A percentile compares a stretch with the other conserved stretches of the same genome.
These are phyloP conservation scores for Bucorvus abyssinicus DNA, from an alignment of 2,797 vertebrate genomes.

Conservation along the genomic window DNA sequence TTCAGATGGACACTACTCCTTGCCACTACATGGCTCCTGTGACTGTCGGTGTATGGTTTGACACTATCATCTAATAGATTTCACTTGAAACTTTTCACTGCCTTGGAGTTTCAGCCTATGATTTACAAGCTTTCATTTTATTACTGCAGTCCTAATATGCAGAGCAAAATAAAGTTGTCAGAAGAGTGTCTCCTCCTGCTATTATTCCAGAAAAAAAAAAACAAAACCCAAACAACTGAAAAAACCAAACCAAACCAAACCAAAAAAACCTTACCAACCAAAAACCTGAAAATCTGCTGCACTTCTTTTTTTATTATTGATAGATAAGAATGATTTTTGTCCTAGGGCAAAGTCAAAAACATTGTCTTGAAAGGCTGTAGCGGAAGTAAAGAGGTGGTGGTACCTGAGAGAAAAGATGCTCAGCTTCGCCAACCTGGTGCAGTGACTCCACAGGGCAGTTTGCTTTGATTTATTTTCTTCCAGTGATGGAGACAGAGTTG, in stretches of 20 bases:
- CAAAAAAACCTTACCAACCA: not conserved
- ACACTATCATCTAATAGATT: not conserved
- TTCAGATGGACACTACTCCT: not conserved
- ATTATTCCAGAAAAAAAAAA: not conserved
- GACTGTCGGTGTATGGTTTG: fast-evolving
- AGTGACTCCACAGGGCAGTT: not conserved
- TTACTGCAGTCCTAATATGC: not conserved
- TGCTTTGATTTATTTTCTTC: not conserved
- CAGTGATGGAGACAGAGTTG: not conserved
- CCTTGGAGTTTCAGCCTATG: not conserved
- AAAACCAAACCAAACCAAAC: not conserved
- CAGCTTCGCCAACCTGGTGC: not conserved
- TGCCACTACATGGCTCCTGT: fast-evolving
- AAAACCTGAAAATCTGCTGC: not conserved
- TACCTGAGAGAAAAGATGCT: not conserved
- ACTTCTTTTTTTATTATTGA: not conserved
- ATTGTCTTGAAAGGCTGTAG: not conserved
- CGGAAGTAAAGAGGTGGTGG: not conserved
- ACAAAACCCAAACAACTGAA: not conserved
- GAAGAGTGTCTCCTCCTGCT: not conserved
- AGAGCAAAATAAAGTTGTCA: not conserved
- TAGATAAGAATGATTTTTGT: not conserved
- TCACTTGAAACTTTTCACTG: not conserved
- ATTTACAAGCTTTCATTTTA: not conserved
- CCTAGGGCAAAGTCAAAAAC: not conserved